Evolutionary conservation across 2,888 invertebrate species (phyloP).

Genomic region (Tenthredo amoena): DNA sequence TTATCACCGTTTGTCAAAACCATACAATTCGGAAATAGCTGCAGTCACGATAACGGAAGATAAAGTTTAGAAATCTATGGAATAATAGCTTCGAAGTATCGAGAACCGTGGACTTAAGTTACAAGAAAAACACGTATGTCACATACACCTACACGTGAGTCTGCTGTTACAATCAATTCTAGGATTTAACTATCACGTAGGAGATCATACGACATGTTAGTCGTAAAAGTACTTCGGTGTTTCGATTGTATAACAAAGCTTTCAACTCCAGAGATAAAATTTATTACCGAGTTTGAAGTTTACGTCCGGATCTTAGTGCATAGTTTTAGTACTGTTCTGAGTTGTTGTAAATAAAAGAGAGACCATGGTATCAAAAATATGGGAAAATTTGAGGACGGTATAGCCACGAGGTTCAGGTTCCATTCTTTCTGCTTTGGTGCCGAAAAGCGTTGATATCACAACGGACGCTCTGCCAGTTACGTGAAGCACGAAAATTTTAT

Average conservation of each 20-base stretch:
- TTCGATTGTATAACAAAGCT: conserved; percentile 16
- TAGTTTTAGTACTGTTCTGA: conserved; percentile 24
- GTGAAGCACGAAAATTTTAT: conserved; percentile 26
- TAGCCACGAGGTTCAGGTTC: background rate
- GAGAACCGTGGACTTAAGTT: background rate
- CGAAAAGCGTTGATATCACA: background rate
- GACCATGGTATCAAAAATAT: background rate
- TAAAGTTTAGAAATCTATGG: background rate
- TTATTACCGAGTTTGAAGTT: conserved; percentile 14
- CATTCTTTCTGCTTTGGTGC: background rate
- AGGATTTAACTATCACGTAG: conserved; percentile 24
- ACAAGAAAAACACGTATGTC: background rate
- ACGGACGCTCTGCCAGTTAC: background rate
- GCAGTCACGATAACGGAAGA: too few relatives aligned
- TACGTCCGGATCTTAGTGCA: background rate
- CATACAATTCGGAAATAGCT: background rate
- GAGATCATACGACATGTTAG: conserved; percentile 56
- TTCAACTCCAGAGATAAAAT: conserved; percentile 21
- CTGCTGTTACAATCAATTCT: conserved; percentile 34
- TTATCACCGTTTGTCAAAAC: conserved; percentile 5
- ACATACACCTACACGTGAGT: background rate
- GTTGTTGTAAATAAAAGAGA: conserved; percentile 1
- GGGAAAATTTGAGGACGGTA: background rate
- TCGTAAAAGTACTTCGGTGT: conserved; percentile 30
- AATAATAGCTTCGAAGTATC: background rate